A percentile compares a stretch with the other conserved stretches of the same genome.
Conservation (phyloP, 1,140 invertebrate species). For the Apis dorsata region DNA sequence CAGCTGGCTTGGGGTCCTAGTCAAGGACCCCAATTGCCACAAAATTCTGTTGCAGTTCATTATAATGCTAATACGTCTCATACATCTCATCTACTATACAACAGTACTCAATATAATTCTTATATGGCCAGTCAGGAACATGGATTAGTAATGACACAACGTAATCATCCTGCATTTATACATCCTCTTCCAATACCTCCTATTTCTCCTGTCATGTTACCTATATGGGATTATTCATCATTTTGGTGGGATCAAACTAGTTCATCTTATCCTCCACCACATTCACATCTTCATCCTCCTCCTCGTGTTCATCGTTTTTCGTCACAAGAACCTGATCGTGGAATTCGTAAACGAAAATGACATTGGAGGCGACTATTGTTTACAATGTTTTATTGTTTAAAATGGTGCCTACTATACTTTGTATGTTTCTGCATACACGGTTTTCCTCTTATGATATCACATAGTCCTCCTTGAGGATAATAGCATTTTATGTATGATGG, state of each 20-base stretch:
- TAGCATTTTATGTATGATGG: conserved; percentile 46
- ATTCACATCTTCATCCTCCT: conserved; percentile 51
- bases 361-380: conserved; percentile 70
- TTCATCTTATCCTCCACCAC: conserved; percentile 56
- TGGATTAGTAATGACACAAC: conserved; percentile 63
- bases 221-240: conserved; percentile 63
- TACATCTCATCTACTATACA: conserved; percentile 63
- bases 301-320: conserved; percentile 59
- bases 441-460: conserved; percentile 66
- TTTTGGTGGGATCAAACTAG: conserved; percentile 71
- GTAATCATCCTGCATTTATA: conserved; percentile 66
- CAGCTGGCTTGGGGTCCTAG: conserved; percentile 76
- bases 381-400: conserved; percentile 73
- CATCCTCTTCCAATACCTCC: conserved; percentile 68
- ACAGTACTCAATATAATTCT: conserved; percentile 62
- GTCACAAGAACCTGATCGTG: conserved; percentile 63
- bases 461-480: conserved; percentile 64
- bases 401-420: conserved; percentile 76
- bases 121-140: conserved; percentile 66
- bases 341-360: conserved; percentile 74
- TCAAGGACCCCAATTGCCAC: conserved; percentile 64
- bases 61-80: conserved; percentile 64
- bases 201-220: conserved; percentile 66
- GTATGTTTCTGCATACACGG: conserved; percentile 73
- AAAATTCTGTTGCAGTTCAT: conserved; percentile 61